These are phyloP conservation scores for Saccopteryx leptura DNA, from an alignment of 2,113 vertebrate genomes.

Conservation along the genomic window DNA sequence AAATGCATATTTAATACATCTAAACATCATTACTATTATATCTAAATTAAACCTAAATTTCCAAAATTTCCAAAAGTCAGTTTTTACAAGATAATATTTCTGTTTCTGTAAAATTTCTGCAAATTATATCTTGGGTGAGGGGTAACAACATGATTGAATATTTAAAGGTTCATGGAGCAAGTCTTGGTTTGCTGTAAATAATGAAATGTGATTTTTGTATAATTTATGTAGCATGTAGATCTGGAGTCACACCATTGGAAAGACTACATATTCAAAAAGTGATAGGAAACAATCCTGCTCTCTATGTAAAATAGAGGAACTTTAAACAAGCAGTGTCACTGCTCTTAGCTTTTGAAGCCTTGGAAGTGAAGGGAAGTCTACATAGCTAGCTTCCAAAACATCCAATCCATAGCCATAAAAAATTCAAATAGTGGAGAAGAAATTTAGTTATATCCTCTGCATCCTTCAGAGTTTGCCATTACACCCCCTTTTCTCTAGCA, in stretches of 20 bases:
- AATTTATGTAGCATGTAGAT: background rate
- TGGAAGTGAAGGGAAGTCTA: background rate
- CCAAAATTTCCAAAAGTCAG: background rate
- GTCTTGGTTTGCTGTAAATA: background rate
- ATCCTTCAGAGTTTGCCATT: background rate
- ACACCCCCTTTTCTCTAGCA: background rate
- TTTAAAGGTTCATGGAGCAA: background rate
- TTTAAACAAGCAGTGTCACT: background rate
- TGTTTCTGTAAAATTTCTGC: background rate
- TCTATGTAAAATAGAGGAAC: background rate
- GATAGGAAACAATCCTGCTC: background rate
- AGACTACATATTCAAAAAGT: background rate
- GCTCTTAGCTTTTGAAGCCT: background rate
- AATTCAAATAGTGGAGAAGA: background rate
- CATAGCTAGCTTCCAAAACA: background rate
- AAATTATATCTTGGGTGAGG: background rate
- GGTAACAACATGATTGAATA: background rate
- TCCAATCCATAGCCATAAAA: background rate
- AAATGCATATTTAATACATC: background rate
- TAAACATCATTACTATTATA: background rate
- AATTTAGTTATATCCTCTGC: background rate
- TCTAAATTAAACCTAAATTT: background rate
- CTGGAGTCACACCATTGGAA: background rate
- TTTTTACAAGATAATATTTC: background rate
- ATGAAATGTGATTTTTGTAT: background rate